Conservation (phyloP, 2,888 invertebrate species). For the Notocelia uddmanniana region DNA sequence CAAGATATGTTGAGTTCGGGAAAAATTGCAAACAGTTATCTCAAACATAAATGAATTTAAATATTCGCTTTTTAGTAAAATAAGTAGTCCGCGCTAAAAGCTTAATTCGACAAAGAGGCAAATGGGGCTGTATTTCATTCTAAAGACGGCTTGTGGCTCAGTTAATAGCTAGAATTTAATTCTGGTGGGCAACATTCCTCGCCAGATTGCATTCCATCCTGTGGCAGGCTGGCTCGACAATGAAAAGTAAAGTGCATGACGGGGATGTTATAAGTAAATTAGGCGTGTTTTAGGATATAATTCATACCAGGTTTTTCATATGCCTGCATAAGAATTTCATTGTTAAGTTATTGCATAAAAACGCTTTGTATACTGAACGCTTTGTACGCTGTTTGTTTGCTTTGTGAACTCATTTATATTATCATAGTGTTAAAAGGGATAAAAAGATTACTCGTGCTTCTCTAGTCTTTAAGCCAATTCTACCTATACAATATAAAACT, state of each 20-base stretch:
- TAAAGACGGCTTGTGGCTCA: slow-evolving; percentile 55
- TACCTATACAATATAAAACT: not conserved
- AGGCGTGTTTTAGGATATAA: slow-evolving; percentile 39
- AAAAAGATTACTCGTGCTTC: not conserved
- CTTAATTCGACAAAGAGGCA: slow-evolving; percentile 51
- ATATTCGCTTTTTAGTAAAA: not conserved
- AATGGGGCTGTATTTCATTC: slow-evolving; percentile 56
- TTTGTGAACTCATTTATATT: not conserved
- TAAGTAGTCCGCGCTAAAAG: not conserved
- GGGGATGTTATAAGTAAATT: slow-evolving; percentile 39
- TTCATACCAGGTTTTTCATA: not conserved
- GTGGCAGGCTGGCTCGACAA: slow-evolving; percentile 51
- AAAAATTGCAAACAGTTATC: no score
- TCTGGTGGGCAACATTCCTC: slow-evolving; percentile 74
- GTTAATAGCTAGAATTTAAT: slow-evolving; percentile 74
- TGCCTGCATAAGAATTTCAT: not conserved
- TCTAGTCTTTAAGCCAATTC: not conserved
- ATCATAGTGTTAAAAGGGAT: not conserved
- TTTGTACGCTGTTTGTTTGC: no score
- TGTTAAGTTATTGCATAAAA: not conserved
- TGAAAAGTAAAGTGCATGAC: slow-evolving; percentile 40
- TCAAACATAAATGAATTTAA: not conserved
- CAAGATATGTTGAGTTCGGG: not conserved
- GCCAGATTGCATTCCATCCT: slow-evolving; percentile 81
- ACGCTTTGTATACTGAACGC: no score